Conservation (phyloP, 1,140 invertebrate genomes). For the Halotydeus destructor region DNA sequence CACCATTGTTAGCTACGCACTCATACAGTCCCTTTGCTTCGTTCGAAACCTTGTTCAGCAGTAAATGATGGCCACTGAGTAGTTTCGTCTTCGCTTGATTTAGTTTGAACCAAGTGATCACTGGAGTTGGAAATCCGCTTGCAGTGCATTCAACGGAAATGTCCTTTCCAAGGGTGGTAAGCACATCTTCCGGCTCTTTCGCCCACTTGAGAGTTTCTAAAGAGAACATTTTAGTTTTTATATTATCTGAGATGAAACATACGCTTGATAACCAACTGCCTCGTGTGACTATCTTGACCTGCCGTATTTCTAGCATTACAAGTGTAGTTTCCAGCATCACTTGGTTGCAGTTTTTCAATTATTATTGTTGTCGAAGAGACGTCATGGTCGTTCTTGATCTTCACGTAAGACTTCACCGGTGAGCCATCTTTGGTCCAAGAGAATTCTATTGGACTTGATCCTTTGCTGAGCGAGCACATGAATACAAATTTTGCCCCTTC, state of each 20-base stretch:
- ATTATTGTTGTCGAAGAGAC: too few relatives aligned
- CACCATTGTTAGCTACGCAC: constrained; percentile 12
- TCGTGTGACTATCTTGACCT: constrained; percentile 5
- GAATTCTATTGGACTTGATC: too few relatives aligned
- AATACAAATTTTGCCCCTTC: too few relatives aligned
- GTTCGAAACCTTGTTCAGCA: too few relatives aligned
- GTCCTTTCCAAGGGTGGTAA: constrained; percentile 7
- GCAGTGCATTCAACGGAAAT: constrained; percentile 12
- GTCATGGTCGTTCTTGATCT: too few relatives aligned
- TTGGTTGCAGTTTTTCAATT: constrained; percentile 36
- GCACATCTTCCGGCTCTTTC: constrained; percentile 11
- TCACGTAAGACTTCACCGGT: too few relatives aligned
- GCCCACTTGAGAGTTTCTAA: constrained; percentile 15
- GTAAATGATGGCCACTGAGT: too few relatives aligned
- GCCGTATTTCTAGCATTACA: constrained; percentile 12
- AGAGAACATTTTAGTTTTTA: neutral
- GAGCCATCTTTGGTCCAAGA: too few relatives aligned
- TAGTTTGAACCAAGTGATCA: constrained; percentile 14
- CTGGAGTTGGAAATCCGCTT: constrained; percentile 14
- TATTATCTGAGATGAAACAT: neutral
- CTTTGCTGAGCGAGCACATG: too few relatives aligned
- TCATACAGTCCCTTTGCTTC: too few relatives aligned
- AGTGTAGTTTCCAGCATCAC: constrained; percentile 37
- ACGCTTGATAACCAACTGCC: constrained; percentile 7
- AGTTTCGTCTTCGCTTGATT: too few relatives aligned